Conservation (phyloP, 2,113 vertebrate species). For the Lepisosteus oculatus region DNA sequence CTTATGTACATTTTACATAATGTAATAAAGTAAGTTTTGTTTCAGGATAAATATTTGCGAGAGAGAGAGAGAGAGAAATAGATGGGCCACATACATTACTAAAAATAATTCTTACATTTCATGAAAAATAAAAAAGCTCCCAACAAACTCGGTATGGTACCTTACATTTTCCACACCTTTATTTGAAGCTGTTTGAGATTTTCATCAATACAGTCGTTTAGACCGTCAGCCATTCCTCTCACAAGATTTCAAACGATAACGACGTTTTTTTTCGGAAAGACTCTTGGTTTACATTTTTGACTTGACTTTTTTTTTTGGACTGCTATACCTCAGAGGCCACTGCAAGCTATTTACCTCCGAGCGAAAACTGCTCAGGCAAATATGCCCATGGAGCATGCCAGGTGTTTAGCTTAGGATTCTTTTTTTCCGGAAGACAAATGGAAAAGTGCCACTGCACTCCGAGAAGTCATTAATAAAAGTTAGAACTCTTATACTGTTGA, state of each 20-base stretch:
- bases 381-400: slow-evolving; percentile 47
- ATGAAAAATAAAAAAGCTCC: no score
- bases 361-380: slow-evolving; percentile 35
- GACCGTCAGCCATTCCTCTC: no score
- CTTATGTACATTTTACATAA: not conserved
- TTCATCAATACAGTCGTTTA: no score
- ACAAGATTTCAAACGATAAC: no score
- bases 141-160: no score
- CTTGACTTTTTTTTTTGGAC: not conserved
- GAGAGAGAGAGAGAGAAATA: not conserved
- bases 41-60: slow-evolving; percentile 1
- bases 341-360: not conserved
- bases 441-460: slow-evolving; percentile 61
- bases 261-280: not conserved
- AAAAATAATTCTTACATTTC: no score
- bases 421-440: slow-evolving; percentile 65
- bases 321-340: not conserved
- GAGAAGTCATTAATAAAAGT: slow-evolving; percentile 58
- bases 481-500: slow-evolving; percentile 46
- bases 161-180: no score
- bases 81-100: no score
- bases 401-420: slow-evolving; percentile 57
- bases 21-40: not conserved
- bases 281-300: not conserved
- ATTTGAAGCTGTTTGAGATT: no score